Evolutionary conservation across 2,113 vertebrate genomes (phyloP).

Genomic region (Ailurus styani): DNA sequence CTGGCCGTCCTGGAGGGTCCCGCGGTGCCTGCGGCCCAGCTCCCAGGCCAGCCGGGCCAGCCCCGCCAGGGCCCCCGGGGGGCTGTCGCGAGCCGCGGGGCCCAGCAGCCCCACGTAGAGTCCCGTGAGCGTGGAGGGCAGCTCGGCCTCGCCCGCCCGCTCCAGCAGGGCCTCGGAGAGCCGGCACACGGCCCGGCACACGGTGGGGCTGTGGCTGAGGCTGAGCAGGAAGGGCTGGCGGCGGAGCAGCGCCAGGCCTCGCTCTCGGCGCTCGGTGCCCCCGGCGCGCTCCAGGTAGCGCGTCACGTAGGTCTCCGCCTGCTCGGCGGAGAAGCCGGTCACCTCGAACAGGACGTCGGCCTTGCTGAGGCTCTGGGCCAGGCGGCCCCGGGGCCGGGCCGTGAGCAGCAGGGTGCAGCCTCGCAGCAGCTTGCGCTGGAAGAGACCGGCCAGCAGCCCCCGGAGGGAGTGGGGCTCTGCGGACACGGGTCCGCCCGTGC

Average conservation of each 20-base stretch:
- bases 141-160: not conserved
- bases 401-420: conserved; percentile 90
- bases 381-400: conserved; percentile 84
- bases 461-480: conserved; percentile 76
- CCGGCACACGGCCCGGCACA: conserved; percentile 87
- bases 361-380: conserved; percentile 84
- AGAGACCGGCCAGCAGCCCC: conserved; percentile 86
- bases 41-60: conserved; percentile 88
- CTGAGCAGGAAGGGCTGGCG: conserved; percentile 81
- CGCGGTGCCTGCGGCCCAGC: conserved; percentile 81
- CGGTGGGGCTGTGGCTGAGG: conserved; percentile 86
- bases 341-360: conserved; percentile 87
- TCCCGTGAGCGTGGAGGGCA: conserved; percentile 88
- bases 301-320: conserved; percentile 83
- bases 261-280: not conserved
- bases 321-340: conserved; percentile 83
- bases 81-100: conserved; percentile 43
- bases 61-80: conserved; percentile 55
- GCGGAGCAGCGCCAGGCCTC: conserved; percentile 77
- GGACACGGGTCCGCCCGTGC: conserved; percentile 18
- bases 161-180: conserved; percentile 78
- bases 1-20: conserved; percentile 58
- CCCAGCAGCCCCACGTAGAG: conserved; percentile 82
- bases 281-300: conserved; percentile 80
- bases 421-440: conserved; percentile 88